Conservation (phyloP, 1,140 invertebrate genomes). For the Luehdorfia chinensis region DNA sequence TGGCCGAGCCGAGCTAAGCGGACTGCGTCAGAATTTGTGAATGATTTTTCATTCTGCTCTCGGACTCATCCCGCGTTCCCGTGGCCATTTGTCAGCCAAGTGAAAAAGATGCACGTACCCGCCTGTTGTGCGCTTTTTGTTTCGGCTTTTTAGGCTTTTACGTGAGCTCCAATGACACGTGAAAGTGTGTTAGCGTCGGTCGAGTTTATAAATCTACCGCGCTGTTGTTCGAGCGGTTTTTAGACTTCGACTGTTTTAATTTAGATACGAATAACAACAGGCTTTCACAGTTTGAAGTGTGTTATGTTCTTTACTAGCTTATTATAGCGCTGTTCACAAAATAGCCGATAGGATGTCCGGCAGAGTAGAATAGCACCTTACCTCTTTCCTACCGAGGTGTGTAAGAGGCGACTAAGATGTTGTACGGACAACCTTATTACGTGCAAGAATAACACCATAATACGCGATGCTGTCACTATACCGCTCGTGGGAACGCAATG, state of each 20-base stretch:
- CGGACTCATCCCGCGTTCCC: conserved; percentile 63
- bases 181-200: conserved; percentile 71
- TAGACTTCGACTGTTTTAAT: conserved; percentile 50
- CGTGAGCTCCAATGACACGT: conserved; percentile 68
- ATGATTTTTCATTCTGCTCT: conserved; percentile 64
- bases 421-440: no score
- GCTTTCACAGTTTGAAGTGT: conserved; percentile 28
- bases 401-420: no score
- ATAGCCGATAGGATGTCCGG: no score
- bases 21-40: conserved; percentile 72
- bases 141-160: conserved; percentile 71
- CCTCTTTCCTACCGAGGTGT: no score
- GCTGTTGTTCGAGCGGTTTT: conserved; percentile 35
- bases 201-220: conserved; percentile 65
- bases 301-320: conserved; percentile 13
- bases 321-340: no score
- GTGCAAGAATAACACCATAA: no score
- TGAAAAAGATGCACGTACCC: conserved; percentile 70
- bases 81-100: conserved; percentile 69
- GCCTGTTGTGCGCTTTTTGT: conserved; percentile 41
- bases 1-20: conserved; percentile 44
- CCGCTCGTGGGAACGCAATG: no score
- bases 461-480: no score
- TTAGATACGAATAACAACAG: no score
- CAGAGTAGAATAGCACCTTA: no score